A percentile compares a stretch with the other conserved stretches of the same genome.
Evolutionary conservation across 2,888 invertebrate species (phyloP).

Genomic region (Himalopsyche kuldschensis): DNA sequence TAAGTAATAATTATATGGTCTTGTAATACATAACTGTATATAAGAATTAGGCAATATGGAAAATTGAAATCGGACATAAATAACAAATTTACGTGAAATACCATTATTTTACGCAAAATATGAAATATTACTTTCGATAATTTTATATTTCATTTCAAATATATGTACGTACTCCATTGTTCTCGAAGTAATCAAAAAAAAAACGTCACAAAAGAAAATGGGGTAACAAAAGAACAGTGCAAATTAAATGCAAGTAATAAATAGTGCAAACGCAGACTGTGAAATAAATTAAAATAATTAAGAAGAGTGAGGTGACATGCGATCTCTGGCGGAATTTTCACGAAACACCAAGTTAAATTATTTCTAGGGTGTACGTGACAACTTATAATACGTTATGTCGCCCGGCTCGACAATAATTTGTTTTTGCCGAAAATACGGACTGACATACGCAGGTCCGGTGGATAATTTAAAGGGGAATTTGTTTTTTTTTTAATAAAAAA

Average conservation of each 20-base stretch:
- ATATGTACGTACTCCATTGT: not conserved
- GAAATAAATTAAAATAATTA: not conserved
- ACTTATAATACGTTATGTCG: not conserved
- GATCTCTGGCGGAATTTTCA: constrained; percentile 1
- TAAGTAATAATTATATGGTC: too few species aligned
- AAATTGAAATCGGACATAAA: too few species aligned
- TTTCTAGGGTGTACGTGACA: not conserved
- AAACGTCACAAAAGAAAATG: not conserved
- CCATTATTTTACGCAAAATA: too few species aligned
- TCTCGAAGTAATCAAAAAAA: not conserved
- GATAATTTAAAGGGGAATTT: not conserved
- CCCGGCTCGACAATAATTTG: not conserved
- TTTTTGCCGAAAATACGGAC: not conserved
- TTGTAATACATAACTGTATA: too few species aligned
- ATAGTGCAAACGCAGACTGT: not conserved
- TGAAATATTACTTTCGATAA: too few species aligned
- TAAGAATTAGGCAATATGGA: too few species aligned
- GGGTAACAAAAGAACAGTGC: not conserved
- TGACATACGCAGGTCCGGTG: not conserved
- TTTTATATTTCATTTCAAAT: not conserved
- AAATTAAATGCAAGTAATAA: not conserved
- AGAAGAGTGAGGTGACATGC: not conserved
- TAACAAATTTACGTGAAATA: too few species aligned
- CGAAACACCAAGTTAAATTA: not conserved
- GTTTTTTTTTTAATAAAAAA: too few species aligned